phyloP scores from a whole-genome alignment of 2,113 vertebrate species.

The Tachysurus vachellii region DNA sequence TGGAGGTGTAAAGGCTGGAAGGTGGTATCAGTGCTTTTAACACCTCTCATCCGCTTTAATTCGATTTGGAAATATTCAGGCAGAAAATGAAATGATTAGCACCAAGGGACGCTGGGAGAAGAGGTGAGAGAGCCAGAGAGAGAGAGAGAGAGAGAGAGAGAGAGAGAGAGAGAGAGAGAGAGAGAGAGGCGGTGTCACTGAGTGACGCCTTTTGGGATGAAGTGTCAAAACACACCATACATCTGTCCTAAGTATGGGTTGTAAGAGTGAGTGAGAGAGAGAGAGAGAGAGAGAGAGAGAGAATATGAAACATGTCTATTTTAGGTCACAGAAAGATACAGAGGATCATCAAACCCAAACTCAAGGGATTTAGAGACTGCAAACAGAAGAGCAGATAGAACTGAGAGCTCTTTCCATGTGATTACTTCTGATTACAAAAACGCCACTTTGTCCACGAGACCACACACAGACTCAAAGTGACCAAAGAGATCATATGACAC shows the following conservation, averaged over 20 bases:
- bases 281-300: not conserved
- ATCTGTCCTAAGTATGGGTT: conserved; percentile 67
- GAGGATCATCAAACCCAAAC: conserved; percentile 18
- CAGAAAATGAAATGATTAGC: conserved; percentile 84
- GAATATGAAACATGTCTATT: conserved; percentile 39
- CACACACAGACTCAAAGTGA: conserved; percentile 20
- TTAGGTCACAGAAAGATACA: conserved; percentile 32
- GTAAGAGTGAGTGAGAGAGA: not conserved
- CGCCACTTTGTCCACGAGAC: conserved; percentile 30
- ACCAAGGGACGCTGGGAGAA: conserved; percentile 63
- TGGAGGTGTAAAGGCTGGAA: conserved; percentile 68
- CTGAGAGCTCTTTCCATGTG: not conserved
- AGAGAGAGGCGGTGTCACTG: conserved; percentile 66
- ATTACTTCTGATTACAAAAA: conserved; percentile 36
- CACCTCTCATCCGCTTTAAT: conserved; percentile 75
- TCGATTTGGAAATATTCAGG: conserved; percentile 81
- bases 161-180: conserved; percentile 51
- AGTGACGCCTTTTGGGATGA: conserved; percentile 71
- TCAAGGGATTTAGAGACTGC: not conserved
- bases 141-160: conserved; percentile 44
- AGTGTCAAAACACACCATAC: conserved; percentile 79
- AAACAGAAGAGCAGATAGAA: not conserved
- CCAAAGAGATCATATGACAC: not conserved
- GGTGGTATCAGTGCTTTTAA: conserved; percentile 75
- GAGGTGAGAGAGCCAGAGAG: conserved; percentile 59